Evolutionary conservation across 2,888 invertebrate genomes (phyloP), one percentile per base, ranked within the genome.

Genomic region (Pherbina coryleti): DNA sequence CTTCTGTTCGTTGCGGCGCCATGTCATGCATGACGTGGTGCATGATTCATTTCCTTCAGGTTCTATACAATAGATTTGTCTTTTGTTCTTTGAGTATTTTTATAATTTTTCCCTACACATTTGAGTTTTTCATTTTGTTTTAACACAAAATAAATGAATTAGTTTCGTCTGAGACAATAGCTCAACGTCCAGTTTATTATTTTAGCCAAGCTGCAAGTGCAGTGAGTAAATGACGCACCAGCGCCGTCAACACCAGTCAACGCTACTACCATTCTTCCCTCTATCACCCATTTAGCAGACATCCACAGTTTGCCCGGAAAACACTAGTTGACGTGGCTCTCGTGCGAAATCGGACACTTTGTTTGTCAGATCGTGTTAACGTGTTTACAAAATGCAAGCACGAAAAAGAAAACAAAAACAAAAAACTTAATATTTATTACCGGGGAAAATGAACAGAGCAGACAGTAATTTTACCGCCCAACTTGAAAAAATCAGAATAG

Each of bases 291-390:
- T n/a, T n/a, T n/a, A n/a, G n/a, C n/a, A 1, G 7, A 5, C 44
- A 44, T 3, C 44, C 44, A 44, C 44, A 44, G 1, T 44, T 44
- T 44, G 1, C 11, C 1, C 49, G 67, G 72, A 76, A 66, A 67
- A 60, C 11, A 31, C 9, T 8, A 19, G 71, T 71, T 4, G 22
- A 28, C n/a, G 53, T 53, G 53, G 22, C 70, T 31, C 73, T 62
- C 62, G 75, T 75, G 77, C 79, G 80, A 80, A 81, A 82, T 77
- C 77, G 69, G 78, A 81, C 81, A 81, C 82, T 79, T 79, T 80
- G 79, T 79, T 76, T 34, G 78, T 67, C 78, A 76, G 72, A 76
- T 76, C 73, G 60, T 72, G 76, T 79, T 76, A 78, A 76, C 74
- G 76, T 79, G 73, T 76, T 76, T 79, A 70, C 78, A 75, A 55